Base-by-base conservation (phyloP, 2,888 invertebrate genomes). In the Homarus gammarus region DNA sequence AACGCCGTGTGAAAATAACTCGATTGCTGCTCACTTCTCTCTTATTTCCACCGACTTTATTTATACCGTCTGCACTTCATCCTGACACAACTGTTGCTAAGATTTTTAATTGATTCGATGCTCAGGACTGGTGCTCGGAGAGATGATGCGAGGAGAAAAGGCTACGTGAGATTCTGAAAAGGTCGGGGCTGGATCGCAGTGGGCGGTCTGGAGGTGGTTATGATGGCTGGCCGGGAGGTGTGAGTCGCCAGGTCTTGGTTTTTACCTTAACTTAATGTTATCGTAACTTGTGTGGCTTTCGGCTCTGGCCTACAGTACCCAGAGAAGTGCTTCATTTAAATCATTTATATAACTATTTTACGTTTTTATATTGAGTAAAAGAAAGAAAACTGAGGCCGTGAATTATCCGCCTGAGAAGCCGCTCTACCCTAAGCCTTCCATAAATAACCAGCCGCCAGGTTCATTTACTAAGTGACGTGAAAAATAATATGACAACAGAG, bases 1-100 rank as follows among this genome's bases (percentile, higher is more conserved):
- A 85, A 68, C 64, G 61, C 72, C 61, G 61, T 87, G 87, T 81
- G 75, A 81, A 87, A 87, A 82, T 72, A 61, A 31, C 87, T 87
- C 61, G 5, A 56, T 38, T 72, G 51, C n/a, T 33, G 38, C 73
- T 44, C 27, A 70, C 72, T 12, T 36, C 31, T 12, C 38, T 33
- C 10, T 38, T 36, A 15, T 36, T 38, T n/a, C 12, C 12, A 10
- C 10, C 64, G 27, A 27, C 33, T 33, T 10, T 64, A 40, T 61
- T 31, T 27, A 79, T 27, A 61, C 15, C 38, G 27, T 22, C 61
- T 22, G 61, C 12, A 38, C 40, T 79, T 64, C 38, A 61, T 64
- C 64, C 79, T 31, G 64, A 36, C 56, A 18, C 56, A 64, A 64
- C 56, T 64, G 33, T 38, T 61, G 40, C 79, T 51, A 22, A 61